Evolutionary conservation across 2,888 invertebrate species (phyloP).

Genomic region (Heliconius charithonia): DNA sequence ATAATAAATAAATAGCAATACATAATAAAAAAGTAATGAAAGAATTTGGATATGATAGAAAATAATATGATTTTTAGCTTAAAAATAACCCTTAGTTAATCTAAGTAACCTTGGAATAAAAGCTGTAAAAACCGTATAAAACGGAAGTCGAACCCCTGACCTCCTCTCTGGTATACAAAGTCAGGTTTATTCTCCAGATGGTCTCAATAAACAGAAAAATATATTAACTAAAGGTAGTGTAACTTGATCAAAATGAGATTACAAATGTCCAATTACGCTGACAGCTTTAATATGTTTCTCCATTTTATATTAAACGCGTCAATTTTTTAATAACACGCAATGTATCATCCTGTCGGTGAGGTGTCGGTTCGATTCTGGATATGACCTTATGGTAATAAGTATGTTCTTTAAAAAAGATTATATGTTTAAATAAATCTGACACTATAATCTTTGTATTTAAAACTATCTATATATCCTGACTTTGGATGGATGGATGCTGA

Average conservation of each 20-base stretch:
- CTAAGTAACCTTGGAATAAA: neutral
- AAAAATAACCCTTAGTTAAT: too few relatives aligned
- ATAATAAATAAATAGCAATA: too few relatives aligned
- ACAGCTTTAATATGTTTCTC: constrained; percentile 4
- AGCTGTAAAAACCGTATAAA: neutral
- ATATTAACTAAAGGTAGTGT: neutral
- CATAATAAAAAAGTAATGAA: too few relatives aligned
- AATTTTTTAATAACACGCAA: neutral
- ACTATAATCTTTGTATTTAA: too few relatives aligned
- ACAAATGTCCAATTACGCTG: constrained; percentile 18
- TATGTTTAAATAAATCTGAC: too few relatives aligned
- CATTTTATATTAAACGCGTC: neutral
- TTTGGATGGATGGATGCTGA: too few relatives aligned
- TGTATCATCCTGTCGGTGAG: constrained; percentile 12
- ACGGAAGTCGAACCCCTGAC: constrained; percentile 11
- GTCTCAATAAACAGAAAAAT: neutral
- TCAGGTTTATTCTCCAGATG: neutral
- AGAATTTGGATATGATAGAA: too few relatives aligned
- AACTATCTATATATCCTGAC: too few relatives aligned
- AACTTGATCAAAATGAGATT: constrained; percentile 8
- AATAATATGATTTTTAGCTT: too few relatives aligned
- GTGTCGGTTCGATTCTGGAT: neutral
- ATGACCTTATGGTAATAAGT: neutral
- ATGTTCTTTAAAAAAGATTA: neutral
- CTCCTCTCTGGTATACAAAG: neutral